These are phyloP conservation scores for Drosophila prosaltans DNA, from an alignment of 1,140 invertebrate genomes.

Conservation along the genomic window DNA sequence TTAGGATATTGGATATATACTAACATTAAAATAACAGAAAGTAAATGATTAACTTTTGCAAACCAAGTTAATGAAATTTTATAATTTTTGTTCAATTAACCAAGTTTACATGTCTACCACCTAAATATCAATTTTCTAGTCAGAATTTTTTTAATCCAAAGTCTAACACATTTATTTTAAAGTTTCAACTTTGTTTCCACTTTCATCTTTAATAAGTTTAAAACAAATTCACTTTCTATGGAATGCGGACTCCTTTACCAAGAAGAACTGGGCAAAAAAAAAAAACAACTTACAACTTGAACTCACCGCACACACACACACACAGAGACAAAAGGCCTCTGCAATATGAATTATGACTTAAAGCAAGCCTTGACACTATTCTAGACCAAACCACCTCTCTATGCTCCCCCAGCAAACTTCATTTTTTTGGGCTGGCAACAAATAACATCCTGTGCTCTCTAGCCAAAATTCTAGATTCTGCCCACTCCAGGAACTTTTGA, in stretches of 20 bases:
- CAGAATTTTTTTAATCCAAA: too few species aligned
- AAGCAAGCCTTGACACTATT: conserved; percentile 50
- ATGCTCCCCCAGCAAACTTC: neutral
- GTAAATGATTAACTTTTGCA: too few species aligned
- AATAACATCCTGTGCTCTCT: conserved; percentile 46
- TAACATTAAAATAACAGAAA: too few species aligned
- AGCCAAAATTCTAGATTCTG: conserved; percentile 49
- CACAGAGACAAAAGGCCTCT: conserved; percentile 13
- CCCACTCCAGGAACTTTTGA: conserved; percentile 6
- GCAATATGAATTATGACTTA: conserved; percentile 64
- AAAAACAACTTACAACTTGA: conserved; percentile 25
- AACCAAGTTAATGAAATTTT: too few species aligned
- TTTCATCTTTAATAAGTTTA: neutral
- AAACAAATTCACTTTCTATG: conserved; percentile 18
- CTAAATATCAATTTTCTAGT: too few species aligned
- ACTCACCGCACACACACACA: conserved; percentile 3
- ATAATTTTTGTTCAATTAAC: too few species aligned
- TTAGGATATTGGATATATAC: too few species aligned
- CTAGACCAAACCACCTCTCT: neutral
- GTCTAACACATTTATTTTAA: too few species aligned
- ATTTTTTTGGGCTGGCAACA: conserved; percentile 33
- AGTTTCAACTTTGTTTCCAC: too few species aligned
- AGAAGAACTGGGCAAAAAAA: neutral
- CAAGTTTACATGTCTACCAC: too few species aligned
- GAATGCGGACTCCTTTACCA: neutral